These are phyloP conservation scores for Meganola albula DNA, from an alignment of 2,888 invertebrate species.

Conservation along the genomic window DNA sequence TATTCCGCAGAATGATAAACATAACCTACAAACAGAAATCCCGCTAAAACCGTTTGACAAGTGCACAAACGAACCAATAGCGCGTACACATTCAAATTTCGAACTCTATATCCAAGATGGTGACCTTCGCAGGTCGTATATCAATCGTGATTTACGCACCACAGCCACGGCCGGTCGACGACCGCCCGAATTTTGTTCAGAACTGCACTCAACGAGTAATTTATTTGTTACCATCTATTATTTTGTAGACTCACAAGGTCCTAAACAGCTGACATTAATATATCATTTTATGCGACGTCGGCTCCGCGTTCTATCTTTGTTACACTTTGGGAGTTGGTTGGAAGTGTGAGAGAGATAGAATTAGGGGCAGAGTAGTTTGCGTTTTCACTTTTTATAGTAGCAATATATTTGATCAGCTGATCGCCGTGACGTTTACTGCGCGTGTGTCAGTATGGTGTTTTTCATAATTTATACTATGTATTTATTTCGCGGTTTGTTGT, in stretches of 20 bases:
- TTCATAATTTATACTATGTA: conserved; percentile 74
- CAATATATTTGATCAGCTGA: conserved; percentile 78
- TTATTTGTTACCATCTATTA: conserved; percentile 78
- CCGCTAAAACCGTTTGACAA: conserved; percentile 39
- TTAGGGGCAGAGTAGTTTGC: conserved; percentile 61
- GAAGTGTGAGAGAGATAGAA: conserved; percentile 43
- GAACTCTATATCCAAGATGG: conserved; percentile 71
- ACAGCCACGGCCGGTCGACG: conserved; percentile 66
- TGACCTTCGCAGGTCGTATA: conserved; percentile 73
- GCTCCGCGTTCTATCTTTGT: conserved; percentile 39
- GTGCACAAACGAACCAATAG: conserved; percentile 56
- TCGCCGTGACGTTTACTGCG: conserved; percentile 74
- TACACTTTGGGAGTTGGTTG: conserved; percentile 8
- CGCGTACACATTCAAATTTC: conserved; percentile 67
- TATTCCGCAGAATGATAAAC: conserved; percentile 11
- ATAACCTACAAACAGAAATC: conserved; percentile 31
- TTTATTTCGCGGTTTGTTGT: conserved; percentile 58
- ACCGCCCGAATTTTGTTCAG: conserved; percentile 74
- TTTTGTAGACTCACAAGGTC: conserved; percentile 77
- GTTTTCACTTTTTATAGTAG: conserved; percentile 78
- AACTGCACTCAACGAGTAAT: conserved; percentile 74
- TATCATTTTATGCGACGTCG: conserved; percentile 75
- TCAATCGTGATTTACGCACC: conserved; percentile 74
- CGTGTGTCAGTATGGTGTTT: conserved; percentile 65
- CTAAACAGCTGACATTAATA: conserved; percentile 78